A percentile compares a stretch with the other conserved stretches of the same genome.
These are phyloP conservation scores for Saccostrea glomerata DNA, from an alignment of 1,140 invertebrate genomes.

Conservation along the genomic window DNA sequence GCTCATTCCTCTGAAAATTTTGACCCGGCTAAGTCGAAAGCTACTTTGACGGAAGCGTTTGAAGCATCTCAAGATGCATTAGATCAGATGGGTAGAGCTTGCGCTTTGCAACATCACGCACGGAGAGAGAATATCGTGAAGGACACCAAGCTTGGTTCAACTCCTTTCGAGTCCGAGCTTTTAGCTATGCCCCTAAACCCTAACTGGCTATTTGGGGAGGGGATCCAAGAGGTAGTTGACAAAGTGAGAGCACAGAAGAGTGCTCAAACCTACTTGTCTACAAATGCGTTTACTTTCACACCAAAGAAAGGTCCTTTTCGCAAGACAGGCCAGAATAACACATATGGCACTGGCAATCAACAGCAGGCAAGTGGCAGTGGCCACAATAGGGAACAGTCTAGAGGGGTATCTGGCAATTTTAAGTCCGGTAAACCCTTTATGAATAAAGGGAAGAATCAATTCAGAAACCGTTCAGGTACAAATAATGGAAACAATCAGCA, in stretches of 20 bases:
- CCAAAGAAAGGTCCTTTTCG: background rate
- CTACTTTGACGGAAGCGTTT: background rate
- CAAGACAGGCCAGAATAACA: background rate
- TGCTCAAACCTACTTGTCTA: background rate
- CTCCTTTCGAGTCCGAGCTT: background rate
- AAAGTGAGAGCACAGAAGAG: slow-evolving; percentile 11
- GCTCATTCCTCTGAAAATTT: background rate
- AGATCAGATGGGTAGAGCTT: background rate
- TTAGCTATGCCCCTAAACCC: background rate
- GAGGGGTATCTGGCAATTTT: background rate
- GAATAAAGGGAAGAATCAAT: background rate
- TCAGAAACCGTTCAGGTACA: background rate
- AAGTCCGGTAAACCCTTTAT: background rate
- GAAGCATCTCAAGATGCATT: background rate
- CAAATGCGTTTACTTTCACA: background rate
- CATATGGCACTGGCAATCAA: background rate
- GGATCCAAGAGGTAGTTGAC: background rate
- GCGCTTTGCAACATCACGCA: background rate
- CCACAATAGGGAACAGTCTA: background rate
- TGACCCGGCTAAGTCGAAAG: background rate
- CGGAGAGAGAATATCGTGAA: background rate
- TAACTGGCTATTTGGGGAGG: background rate
- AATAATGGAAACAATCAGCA: background rate
- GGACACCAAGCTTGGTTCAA: background rate
- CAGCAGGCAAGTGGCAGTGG: background rate